These are phyloP conservation scores for Nephrocerus scutellatus DNA, from an alignment of 2,888 invertebrate genomes.

Conservation along the genomic window DNA sequence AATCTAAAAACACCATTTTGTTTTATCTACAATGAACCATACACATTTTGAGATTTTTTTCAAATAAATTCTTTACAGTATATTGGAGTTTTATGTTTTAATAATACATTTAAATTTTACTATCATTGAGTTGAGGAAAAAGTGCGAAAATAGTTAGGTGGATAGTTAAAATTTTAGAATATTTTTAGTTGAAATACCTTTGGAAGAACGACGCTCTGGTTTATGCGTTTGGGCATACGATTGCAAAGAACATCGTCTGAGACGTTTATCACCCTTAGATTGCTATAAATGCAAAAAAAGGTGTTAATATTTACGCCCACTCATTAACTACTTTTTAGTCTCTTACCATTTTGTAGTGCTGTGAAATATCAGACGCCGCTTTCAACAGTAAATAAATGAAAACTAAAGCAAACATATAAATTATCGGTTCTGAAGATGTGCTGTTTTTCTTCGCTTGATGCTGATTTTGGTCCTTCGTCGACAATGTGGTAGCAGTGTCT, in stretches of 20 bases:
- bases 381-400: slow-evolving; percentile 42
- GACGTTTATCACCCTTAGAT: slow-evolving; percentile 38
- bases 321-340: too few relatives aligned
- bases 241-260: slow-evolving; percentile 43
- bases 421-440: slow-evolving; percentile 34
- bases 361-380: slow-evolving; percentile 45
- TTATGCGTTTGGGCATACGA: slow-evolving; percentile 43
- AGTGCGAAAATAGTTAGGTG: too few relatives aligned
- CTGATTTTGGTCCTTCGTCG: neutral
- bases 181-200: slow-evolving; percentile 43
- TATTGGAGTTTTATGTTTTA: slow-evolving; percentile 7
- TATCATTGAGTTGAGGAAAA: neutral
- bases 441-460: slow-evolving; percentile 11
- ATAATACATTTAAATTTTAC: slow-evolving; percentile 8
- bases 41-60: too few relatives aligned
- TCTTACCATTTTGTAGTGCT: slow-evolving; percentile 44
- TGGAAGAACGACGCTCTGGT: slow-evolving; percentile 41
- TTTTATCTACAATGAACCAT: too few relatives aligned
- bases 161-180: slow-evolving; percentile 35
- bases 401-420: slow-evolving; percentile 44
- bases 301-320: too few relatives aligned
- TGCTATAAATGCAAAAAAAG: slow-evolving; percentile 28
- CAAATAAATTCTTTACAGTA: slow-evolving; percentile 8
- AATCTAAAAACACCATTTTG: too few relatives aligned
- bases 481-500: slow-evolving; percentile 15